phyloP scores from a whole-genome alignment of 2,113 vertebrate species.

The Triplophysa rosa region DNA sequence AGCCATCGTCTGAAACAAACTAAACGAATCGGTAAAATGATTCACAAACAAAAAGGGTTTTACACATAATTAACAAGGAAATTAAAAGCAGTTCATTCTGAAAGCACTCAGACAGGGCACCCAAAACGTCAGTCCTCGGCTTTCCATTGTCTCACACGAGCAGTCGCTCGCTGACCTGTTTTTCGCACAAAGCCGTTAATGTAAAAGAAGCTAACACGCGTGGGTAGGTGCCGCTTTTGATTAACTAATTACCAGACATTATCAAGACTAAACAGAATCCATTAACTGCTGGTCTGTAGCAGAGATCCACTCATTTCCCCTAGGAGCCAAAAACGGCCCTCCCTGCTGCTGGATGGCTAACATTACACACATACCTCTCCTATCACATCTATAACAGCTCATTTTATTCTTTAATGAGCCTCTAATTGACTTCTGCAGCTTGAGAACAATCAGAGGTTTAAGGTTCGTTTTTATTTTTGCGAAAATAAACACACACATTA shows the following conservation, averaged over 20 bases:
- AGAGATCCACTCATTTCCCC: constrained; percentile 56
- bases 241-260: constrained; percentile 78
- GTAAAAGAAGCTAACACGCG: constrained; percentile 54
- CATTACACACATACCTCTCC: constrained; percentile 62
- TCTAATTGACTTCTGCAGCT: constrained; percentile 70
- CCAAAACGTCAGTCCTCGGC: background rate
- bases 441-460: constrained; percentile 19
- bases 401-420: constrained; percentile 73
- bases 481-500: constrained; percentile 3
- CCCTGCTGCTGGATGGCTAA: constrained; percentile 66
- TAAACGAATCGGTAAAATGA: background rate
- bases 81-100: constrained; percentile 20
- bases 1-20: background rate
- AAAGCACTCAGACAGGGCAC: background rate
- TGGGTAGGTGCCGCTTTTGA: constrained; percentile 69
- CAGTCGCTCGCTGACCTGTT: constrained; percentile 64
- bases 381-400: constrained; percentile 72
- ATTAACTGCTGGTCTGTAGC: constrained; percentile 69
- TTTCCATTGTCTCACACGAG: constrained; percentile 23
- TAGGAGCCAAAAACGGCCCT: constrained; percentile 16
- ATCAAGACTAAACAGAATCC: constrained; percentile 78
- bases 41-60: constrained; percentile 15
- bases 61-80: constrained; percentile 11
- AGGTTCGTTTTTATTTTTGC: background rate
- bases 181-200: constrained; percentile 62